Base-by-base conservation (phyloP, 2,113 vertebrate genomes). In the Salvator merianae region DNA sequence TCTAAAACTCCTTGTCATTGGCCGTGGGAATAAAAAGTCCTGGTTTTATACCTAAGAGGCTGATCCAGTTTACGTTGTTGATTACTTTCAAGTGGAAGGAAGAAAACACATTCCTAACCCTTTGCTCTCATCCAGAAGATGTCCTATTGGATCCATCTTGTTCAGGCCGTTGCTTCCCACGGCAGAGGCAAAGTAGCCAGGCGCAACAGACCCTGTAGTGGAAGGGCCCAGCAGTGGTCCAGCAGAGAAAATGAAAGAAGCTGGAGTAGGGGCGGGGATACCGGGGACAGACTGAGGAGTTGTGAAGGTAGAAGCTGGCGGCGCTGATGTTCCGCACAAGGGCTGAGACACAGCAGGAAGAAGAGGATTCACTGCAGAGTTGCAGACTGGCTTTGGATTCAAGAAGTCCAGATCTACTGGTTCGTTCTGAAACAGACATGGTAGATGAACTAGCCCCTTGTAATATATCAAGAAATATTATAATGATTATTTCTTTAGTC, bases 381-480 rank as follows among this genome's bases (percentile, higher is more conserved):
- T 91, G 86, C 89, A 82, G 87, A 90, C 91, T 32, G 84, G 90
- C 81, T 91, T 90, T 66, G 93, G 83, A 84, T 94, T 91, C 84
- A 97, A 96, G 84, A 97, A 95, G 91, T 96, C 95, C 90, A 98
- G 89, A 82, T 95, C 94, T 55, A 95, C 74, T 82, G 89, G 93
- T 74, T 96, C 93, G 18, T 88, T 94, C 96, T 96, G 88, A 50
- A 82, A 90, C 26, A 80, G 82, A 94, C 75, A 26, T 50, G 82
- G 92, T 24, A 88, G 63, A 82, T 0, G 71, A 71, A 84, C 36
- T 22, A 24, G 20, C 28, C 1, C 66, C 20, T 28, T 73, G 38
- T 4, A 73, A 73, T 12, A 69, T 30, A 69, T 7, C 63, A 38
- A 74, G 53, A 62, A 85, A 34, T 36, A 32, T 85, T 65, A n/a